These are phyloP conservation scores for Phrixothrix hirtus DNA, from an alignment of 2,888 invertebrate genomes.

Conservation along the genomic window DNA sequence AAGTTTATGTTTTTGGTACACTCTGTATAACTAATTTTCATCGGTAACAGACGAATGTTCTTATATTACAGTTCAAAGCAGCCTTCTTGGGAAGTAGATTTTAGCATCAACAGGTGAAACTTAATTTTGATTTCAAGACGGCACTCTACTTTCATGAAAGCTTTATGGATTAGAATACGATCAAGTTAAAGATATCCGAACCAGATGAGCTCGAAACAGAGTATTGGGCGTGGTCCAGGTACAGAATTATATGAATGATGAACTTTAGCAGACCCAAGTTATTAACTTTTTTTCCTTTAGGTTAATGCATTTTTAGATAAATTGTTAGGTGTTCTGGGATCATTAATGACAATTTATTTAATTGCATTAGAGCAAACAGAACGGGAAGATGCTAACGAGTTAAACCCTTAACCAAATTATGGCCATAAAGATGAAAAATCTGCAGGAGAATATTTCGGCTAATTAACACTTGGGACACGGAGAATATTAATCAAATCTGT, in stretches of 20 bases:
- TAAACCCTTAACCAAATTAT: not conserved
- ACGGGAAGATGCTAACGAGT: not conserved
- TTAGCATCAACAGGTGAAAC: no score
- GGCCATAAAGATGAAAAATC: conserved; percentile 9
- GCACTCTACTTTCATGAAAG: conserved; percentile 3
- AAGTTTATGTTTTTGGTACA: no score
- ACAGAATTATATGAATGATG: conserved; percentile 36
- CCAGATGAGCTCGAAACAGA: conserved; percentile 34
- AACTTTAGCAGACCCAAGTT: conserved; percentile 30
- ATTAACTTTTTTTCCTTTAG: conserved; percentile 31
- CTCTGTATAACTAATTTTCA: no score
- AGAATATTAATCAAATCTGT: no score
- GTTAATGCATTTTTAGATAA: conserved; percentile 25
- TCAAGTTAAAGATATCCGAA: conserved; percentile 28
- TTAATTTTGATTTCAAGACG: no score
- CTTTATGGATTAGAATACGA: conserved; percentile 22
- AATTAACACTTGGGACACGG: conserved; percentile 11
- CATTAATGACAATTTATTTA: conserved; percentile 7
- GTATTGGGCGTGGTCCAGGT: conserved; percentile 35
- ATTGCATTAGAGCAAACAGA: conserved; percentile 4
- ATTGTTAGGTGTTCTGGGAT: conserved; percentile 2
- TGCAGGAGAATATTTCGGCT: conserved; percentile 8
- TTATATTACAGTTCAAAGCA: no score
- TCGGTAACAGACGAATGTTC: no score
- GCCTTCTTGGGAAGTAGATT: no score